phyloP scores from a whole-genome alignment of 2,888 invertebrate species.

The Melinaea menophilus region DNA sequence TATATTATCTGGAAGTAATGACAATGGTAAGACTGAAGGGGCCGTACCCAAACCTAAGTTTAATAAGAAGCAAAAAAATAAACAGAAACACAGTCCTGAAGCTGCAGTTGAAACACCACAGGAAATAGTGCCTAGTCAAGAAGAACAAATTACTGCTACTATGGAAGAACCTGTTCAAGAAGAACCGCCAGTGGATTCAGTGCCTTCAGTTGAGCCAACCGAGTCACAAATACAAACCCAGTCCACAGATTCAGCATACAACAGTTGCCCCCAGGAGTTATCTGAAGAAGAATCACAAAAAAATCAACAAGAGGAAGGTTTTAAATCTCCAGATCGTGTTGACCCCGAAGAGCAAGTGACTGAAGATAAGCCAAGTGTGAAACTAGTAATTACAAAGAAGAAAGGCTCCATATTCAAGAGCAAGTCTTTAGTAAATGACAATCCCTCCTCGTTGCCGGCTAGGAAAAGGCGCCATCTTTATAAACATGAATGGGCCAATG shows the following conservation, averaged over 20 bases:
- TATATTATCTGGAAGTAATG: slow-evolving; percentile 53
- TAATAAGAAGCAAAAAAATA: slow-evolving; percentile 59
- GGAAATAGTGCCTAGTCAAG: slow-evolving; percentile 31
- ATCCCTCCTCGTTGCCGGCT: slow-evolving; percentile 75
- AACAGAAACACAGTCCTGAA: slow-evolving; percentile 58
- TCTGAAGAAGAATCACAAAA: slow-evolving; percentile 63
- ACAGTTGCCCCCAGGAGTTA: slow-evolving; percentile 69
- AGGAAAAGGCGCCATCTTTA: slow-evolving; percentile 88
- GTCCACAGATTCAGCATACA: slow-evolving; percentile 67
- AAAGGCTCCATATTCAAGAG: slow-evolving; percentile 95
- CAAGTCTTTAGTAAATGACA: slow-evolving; percentile 82
- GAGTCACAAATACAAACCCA: slow-evolving; percentile 55
- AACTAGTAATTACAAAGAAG: slow-evolving; percentile 86
- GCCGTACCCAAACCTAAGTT: slow-evolving; percentile 45
- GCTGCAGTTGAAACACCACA: slow-evolving; percentile 30
- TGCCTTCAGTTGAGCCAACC: slow-evolving; percentile 44
- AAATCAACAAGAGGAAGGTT: slow-evolving; percentile 65
- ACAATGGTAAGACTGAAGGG: slow-evolving; percentile 44
- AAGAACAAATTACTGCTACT: slow-evolving; percentile 12
- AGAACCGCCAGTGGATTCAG: slow-evolving; percentile 29
- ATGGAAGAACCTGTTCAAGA: slow-evolving; percentile 33
- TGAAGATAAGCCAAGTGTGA: slow-evolving; percentile 79
- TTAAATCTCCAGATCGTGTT: slow-evolving; percentile 63
- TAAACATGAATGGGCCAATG: slow-evolving; percentile 93
- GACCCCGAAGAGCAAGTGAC: slow-evolving; percentile 54